Evolutionary conservation across 2,797 vertebrate genomes (phyloP).

Genomic region (Galagoides demidoff): DNA sequence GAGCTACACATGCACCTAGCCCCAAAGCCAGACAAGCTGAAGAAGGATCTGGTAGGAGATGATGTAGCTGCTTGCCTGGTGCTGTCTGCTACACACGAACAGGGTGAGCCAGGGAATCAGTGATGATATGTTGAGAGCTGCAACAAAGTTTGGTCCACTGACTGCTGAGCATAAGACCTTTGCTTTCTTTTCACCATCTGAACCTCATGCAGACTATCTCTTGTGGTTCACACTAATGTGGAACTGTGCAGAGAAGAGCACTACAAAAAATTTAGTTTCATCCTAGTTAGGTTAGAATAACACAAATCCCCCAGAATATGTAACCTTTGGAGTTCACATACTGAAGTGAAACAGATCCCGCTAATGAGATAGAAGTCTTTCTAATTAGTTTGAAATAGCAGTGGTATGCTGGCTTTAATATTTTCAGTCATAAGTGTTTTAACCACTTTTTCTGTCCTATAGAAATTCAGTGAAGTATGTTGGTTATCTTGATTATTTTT

Average conservation of each 20-base stretch:
- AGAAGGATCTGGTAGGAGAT: neutral
- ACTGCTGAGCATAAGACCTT: neutral
- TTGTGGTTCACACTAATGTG: neutral
- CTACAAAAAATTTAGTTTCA: neutral
- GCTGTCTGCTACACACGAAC: neutral
- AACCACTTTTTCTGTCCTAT: slow-evolving; percentile 15
- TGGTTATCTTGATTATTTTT: slow-evolving; percentile 45
- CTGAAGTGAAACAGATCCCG: neutral
- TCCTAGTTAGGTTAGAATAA: neutral
- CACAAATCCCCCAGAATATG: neutral
- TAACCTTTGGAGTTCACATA: neutral
- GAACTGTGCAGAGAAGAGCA: neutral
- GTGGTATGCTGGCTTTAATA: neutral
- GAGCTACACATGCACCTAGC: neutral
- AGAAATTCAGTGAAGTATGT: slow-evolving; percentile 24
- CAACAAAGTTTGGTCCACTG: neutral
- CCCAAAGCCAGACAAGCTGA: neutral
- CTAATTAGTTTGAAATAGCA: neutral
- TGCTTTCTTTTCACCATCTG: neutral
- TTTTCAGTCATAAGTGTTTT: neutral
- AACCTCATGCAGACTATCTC: neutral
- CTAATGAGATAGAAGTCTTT: neutral
- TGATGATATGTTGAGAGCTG: neutral
- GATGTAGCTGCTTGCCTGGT: neutral
- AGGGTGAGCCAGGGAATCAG: neutral